These are phyloP conservation scores for Hippocampus guttulatus DNA, from an alignment of 2,113 vertebrate species.

Conservation along the genomic window DNA sequence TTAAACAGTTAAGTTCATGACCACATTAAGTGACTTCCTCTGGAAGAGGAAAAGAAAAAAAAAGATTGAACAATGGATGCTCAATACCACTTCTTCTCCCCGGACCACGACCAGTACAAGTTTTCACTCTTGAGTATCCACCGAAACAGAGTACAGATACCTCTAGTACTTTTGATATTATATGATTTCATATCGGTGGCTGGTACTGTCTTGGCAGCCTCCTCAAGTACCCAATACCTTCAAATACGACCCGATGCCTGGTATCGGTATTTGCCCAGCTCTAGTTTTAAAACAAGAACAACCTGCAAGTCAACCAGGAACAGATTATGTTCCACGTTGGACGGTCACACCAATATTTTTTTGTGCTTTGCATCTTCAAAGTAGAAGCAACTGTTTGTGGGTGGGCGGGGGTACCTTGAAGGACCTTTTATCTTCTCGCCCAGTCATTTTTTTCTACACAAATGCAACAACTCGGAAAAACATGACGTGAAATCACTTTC, in stretches of 20 bases:
- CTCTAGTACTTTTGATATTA: too few relatives aligned
- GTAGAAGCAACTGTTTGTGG: background rate
- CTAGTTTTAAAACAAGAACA: background rate
- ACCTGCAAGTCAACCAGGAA: background rate
- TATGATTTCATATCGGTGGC: too few relatives aligned
- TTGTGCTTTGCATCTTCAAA: constrained; percentile 2
- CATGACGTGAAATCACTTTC: background rate
- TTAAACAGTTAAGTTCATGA: background rate
- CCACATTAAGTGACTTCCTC: background rate
- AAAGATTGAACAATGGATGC: too few relatives aligned
- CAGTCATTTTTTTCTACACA: background rate
- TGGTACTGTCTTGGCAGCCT: too few relatives aligned
- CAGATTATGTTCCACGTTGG: background rate
- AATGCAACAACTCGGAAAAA: background rate
- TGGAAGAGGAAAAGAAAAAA: background rate
- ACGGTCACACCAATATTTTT: background rate
- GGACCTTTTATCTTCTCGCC: background rate
- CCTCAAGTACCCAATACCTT: too few relatives aligned
- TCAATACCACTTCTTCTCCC: too few relatives aligned
- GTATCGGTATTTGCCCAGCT: too few relatives aligned
- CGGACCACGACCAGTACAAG: background rate
- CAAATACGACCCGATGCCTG: too few relatives aligned
- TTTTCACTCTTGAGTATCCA: too few relatives aligned
- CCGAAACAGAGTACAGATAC: too few relatives aligned
- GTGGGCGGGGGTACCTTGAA: background rate